Percentiles rank a stretch among this genome's conserved stretches.
phyloP scores from a whole-genome alignment of 2,888 invertebrate genomes.

The Romanomermis culicivorax region DNA sequence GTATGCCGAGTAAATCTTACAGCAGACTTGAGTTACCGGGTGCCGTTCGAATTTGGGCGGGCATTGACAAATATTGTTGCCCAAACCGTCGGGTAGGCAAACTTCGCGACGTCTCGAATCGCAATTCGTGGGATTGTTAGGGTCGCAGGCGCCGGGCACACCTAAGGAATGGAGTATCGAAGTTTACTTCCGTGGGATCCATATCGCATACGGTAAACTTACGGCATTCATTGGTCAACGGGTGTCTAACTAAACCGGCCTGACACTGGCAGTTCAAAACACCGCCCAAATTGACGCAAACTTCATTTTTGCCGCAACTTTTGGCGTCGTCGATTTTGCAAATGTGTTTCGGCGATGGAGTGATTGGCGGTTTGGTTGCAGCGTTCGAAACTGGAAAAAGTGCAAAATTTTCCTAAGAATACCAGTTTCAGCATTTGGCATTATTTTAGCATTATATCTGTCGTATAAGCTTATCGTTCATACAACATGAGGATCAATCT shows the following conservation, averaged over 20 bases:
- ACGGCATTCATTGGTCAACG: background rate
- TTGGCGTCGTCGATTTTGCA: slow-evolving; percentile 18
- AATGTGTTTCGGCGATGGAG: slow-evolving; percentile 9
- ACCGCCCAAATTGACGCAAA: slow-evolving; percentile 14
- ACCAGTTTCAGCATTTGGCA: too few species aligned
- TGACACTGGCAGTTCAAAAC: slow-evolving; percentile 17
- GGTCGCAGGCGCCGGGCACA: slow-evolving; percentile 21
- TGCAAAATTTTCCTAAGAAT: background rate
- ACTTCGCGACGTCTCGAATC: slow-evolving; percentile 23
- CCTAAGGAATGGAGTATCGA: background rate
- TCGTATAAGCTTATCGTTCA: too few species aligned
- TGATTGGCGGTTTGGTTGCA: background rate
- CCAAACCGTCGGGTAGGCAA: slow-evolving; percentile 21
- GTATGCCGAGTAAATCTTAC: slow-evolving; percentile 13
- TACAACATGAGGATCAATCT: too few species aligned
- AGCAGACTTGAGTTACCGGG: slow-evolving; percentile 24
- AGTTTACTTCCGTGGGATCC: too few species aligned
- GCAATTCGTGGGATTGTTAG: slow-evolving; percentile 19
- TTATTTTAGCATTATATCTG: too few species aligned
- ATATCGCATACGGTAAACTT: too few species aligned
- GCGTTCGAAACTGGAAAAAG: background rate
- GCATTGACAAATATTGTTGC: slow-evolving; percentile 25
- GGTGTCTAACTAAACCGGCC: slow-evolving; percentile 19
- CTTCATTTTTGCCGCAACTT: slow-evolving; percentile 19
- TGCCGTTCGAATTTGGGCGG: slow-evolving; percentile 21